A percentile compares a stretch with the other conserved stretches of the same genome.
Evolutionary conservation across 2,888 invertebrate genomes (phyloP).

Genomic region (Ophion obscuratus): DNA sequence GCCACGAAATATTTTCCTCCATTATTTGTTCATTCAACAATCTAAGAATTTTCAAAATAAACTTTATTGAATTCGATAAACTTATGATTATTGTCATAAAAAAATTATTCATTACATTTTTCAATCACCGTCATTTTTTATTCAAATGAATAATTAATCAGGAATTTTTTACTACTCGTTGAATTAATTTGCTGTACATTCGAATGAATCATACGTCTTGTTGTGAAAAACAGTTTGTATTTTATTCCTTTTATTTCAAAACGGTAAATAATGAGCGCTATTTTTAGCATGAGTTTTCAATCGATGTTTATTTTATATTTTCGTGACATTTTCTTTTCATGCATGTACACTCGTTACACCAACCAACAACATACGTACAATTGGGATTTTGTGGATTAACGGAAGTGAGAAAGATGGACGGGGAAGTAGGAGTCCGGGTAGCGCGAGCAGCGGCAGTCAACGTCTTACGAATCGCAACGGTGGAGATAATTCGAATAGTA

Average conservation of each 20-base stretch:
- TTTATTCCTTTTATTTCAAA: too few species aligned
- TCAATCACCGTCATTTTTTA: too few species aligned
- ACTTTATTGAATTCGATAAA: background rate
- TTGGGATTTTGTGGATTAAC: constrained; percentile 55
- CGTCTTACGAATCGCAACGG: constrained; percentile 81
- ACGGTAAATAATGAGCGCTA: too few species aligned
- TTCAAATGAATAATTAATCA: too few species aligned
- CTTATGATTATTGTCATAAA: background rate
- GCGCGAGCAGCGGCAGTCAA: constrained; percentile 85
- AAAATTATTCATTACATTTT: background rate
- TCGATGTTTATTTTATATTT: background rate
- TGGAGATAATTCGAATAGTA: constrained; percentile 47
- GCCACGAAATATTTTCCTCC: constrained; percentile 5
- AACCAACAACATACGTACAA: constrained; percentile 28
- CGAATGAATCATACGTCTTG: too few species aligned
- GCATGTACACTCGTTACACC: background rate
- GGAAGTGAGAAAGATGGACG: constrained; percentile 24
- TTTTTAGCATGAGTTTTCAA: too few species aligned
- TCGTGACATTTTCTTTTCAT: constrained; percentile 51
- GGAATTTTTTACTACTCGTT: background rate
- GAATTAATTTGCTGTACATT: background rate
- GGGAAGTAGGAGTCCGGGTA: constrained; percentile 79
- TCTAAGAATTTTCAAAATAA: background rate
- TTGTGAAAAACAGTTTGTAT: too few species aligned
- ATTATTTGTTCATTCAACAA: background rate